Percentiles rank a stretch among this genome's conserved stretches.
Conservation (phyloP, 2,113 vertebrate genomes). For the Callaeas wilsoni region DNA sequence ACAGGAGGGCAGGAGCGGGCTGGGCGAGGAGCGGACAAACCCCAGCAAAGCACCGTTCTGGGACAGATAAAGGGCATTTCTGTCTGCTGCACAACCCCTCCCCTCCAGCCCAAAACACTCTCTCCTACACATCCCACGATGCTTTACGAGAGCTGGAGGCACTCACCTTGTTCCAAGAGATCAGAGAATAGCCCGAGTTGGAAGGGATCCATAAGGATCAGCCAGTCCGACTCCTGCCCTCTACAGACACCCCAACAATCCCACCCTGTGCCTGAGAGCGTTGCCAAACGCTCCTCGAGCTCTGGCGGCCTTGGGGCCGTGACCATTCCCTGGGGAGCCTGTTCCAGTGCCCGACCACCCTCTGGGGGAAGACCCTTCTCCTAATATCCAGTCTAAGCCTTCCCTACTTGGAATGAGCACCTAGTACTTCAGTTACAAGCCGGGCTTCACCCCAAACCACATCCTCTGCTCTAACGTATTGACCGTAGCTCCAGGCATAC, state of each 20-base stretch:
- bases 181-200: background rate
- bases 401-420: background rate
- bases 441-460: background rate
- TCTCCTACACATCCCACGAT: background rate
- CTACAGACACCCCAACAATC: too few relatives aligned
- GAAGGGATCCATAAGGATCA: background rate
- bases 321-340: background rate
- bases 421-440: background rate
- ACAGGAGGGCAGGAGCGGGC: background rate
- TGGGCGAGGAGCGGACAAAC: background rate
- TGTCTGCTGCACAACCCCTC: background rate
- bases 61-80: fast-evolving
- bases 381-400: background rate
- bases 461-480: background rate
- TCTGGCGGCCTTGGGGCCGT: background rate
- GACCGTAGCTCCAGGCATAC: background rate
- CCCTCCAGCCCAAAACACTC: background rate
- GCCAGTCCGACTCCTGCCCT: background rate
- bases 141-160: background rate
- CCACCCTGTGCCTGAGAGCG: background rate
- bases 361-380: background rate
- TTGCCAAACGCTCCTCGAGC: background rate
- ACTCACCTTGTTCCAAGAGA: background rate
- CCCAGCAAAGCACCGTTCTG: background rate
- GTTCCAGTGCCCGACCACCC: background rate